phyloP scores from a whole-genome alignment of 2,888 invertebrate species.

The Biston stratarius region DNA sequence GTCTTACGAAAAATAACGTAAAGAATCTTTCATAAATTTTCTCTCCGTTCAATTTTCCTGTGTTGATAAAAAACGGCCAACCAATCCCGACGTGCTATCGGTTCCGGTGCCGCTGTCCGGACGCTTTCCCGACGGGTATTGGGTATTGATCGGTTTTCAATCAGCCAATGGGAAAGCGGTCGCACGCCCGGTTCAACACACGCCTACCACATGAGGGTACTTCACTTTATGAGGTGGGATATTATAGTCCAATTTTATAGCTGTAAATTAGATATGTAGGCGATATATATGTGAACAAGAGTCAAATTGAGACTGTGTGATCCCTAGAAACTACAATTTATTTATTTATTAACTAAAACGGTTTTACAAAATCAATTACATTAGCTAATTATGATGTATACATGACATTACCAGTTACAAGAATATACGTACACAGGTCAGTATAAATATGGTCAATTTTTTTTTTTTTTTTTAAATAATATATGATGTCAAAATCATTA shows the following conservation, averaged over 20 bases:
- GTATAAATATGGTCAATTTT: no score
- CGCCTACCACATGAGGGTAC: slow-evolving; percentile 60
- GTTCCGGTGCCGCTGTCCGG: slow-evolving; percentile 25
- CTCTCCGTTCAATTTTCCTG: slow-evolving; percentile 7
- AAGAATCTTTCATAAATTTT: not conserved
- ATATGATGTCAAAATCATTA: no score
- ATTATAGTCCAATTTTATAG: slow-evolving; percentile 5
- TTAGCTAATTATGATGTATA: no score
- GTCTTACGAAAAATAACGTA: not conserved
- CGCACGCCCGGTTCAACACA: slow-evolving; percentile 71
- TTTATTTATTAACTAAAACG: no score
- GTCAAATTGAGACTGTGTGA: no score
- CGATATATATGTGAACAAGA: not conserved
- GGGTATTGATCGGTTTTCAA: slow-evolving; percentile 84
- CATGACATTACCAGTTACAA: no score
- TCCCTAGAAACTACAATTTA: no score
- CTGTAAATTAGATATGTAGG: not conserved
- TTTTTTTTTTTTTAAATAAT: no score
- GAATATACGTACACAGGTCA: no score
- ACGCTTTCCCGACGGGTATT: slow-evolving; percentile 59
- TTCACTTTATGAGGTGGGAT: not conserved
- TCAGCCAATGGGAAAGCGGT: slow-evolving; percentile 75
- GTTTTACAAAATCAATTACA: no score
- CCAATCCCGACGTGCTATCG: slow-evolving; percentile 40
- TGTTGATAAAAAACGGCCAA: slow-evolving; percentile 18